Evolutionary conservation across 2,888 invertebrate species (phyloP), one percentile per base, ranked within the genome.

Genomic region (Caenorhabditis becei): DNA sequence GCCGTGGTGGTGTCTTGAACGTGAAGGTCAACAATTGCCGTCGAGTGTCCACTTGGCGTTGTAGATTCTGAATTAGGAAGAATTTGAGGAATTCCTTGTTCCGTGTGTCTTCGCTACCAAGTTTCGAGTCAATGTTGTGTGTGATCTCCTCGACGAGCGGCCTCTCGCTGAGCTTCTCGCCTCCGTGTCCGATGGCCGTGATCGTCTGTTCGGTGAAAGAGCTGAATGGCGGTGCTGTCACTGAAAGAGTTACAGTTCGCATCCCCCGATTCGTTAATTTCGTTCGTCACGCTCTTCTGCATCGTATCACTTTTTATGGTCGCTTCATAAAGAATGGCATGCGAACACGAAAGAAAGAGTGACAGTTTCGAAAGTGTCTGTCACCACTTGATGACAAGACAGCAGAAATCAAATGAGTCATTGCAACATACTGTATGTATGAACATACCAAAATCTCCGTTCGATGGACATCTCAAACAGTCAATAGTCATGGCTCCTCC

Each of bases 391-490:
- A 71, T 24, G 62, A 37, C 28, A 75, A 66, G 61, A 26, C 61
- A 67, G 35, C 75, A 77, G 32, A 62, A 59, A 67, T 67, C 61
- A 67, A 77, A 77, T 67, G 67, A 67, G 59, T 67, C 75, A 75
- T 58, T 26, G 26, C 20, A 24, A 44, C 16, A 14, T 20, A 37
- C 23, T n/a, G n/a, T n/a, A n/a, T n/a, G 20, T 32, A n/a, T 28
- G 51, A 24, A 63, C 86, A 66, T 69, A 87, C 87, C 86, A 71
- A 88, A 88, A 41, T 88, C 88, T 16, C 88, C 88, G 35, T 83
- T 82, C 18, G 81, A 80, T 3, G 87, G 87, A 49, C 89, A 89
- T 77, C 86, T 66, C 54, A 89, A 72, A 72, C 89, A 89, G 72
- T 87, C 89, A 28, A 89, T 82, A 5, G 86, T 86, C 18, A 89